Conservation (phyloP, 2,797 vertebrate genomes). For the Enoplosus armatus region DNA sequence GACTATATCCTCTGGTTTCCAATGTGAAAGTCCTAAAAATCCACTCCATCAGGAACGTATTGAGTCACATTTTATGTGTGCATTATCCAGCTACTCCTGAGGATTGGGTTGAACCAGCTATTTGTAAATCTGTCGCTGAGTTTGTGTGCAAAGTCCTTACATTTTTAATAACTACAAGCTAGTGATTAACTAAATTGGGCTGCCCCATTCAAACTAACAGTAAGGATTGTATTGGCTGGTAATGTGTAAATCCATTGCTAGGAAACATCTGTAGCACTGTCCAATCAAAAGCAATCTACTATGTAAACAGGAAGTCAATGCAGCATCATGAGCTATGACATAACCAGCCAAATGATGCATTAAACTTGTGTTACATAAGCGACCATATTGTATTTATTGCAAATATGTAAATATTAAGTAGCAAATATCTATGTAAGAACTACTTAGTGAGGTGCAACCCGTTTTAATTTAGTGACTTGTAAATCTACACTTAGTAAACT, state of each 20-base stretch:
- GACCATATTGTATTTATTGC: no score
- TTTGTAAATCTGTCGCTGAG: neutral
- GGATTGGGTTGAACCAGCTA: neutral
- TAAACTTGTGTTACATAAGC: no score
- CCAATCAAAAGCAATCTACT: neutral
- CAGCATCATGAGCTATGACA: neutral
- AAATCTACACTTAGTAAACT: neutral
- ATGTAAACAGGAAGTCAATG: neutral
- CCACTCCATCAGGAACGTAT: neutral
- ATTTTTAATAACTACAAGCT: neutral
- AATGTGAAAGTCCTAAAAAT: slow-evolving; percentile 38
- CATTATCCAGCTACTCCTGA: slow-evolving; percentile 8
- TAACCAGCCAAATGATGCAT: neutral
- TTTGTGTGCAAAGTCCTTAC: slow-evolving; percentile 8
- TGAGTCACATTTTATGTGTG: neutral
- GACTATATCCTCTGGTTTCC: slow-evolving; percentile 14
- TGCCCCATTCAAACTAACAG: neutral
- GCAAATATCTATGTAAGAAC: neutral
- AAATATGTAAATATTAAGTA: neutral
- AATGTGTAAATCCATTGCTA: neutral
- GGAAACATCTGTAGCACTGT: neutral
- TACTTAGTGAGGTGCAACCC: neutral
- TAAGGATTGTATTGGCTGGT: neutral
- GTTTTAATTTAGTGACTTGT: neutral
- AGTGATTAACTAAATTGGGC: neutral